Percentiles rank a stretch among this genome's conserved stretches.
These are phyloP conservation scores for Artemia sinica DNA, from an alignment of 2,888 invertebrate genomes.

Conservation along the genomic window DNA sequence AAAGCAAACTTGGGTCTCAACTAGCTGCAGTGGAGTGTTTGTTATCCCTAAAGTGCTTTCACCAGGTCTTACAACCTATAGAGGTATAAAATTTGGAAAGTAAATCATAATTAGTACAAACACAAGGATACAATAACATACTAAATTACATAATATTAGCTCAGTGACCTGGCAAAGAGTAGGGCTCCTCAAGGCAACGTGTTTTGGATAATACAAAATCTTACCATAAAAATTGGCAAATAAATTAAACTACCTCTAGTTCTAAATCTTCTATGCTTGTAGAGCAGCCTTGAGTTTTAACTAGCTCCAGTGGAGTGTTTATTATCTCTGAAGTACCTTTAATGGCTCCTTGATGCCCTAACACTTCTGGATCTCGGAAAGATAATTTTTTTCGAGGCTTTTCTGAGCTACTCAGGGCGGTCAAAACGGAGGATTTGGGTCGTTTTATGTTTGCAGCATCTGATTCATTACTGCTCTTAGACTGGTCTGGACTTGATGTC, in stretches of 20 bases:
- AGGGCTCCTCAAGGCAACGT: too few relatives aligned
- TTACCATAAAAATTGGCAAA: too few relatives aligned
- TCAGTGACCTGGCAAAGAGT: too few relatives aligned
- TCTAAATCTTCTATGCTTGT: constrained; percentile 42
- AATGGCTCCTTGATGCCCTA: constrained; percentile 30
- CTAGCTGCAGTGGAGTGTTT: neutral
- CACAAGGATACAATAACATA: too few relatives aligned
- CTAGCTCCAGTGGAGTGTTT: neutral
- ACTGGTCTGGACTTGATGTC: neutral
- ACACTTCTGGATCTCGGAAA: constrained; percentile 65
- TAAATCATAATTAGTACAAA: too few relatives aligned
- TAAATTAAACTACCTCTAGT: constrained; percentile 31
- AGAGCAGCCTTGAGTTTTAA: constrained; percentile 20
- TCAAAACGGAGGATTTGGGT: neutral
- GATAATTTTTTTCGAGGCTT: constrained; percentile 67
- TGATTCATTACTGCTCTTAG: neutral
- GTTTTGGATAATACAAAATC: too few relatives aligned
- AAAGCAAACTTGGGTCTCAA: constrained; percentile 20
- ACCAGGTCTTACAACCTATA: too few relatives aligned
- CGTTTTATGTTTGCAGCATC: neutral
- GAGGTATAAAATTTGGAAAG: too few relatives aligned
- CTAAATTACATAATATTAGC: too few relatives aligned
- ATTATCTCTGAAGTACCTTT: neutral
- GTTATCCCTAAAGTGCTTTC: neutral
- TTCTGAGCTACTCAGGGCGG: constrained; percentile 31